phyloP scores from a whole-genome alignment of 2,113 vertebrate genomes.

The Enhydra lutris region DNA sequence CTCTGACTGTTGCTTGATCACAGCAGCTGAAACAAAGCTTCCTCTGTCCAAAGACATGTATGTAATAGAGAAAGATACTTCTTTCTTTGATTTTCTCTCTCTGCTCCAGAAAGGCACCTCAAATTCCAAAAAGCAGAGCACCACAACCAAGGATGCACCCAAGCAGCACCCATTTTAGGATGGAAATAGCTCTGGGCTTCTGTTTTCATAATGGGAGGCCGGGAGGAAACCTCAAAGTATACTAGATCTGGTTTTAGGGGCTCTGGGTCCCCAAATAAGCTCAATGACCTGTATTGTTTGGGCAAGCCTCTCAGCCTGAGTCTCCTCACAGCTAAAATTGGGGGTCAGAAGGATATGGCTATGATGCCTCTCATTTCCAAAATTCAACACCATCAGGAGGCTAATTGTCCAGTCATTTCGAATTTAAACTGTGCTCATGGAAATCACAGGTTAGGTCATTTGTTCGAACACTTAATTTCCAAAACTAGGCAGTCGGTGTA shows the following conservation, averaged over 20 bases:
- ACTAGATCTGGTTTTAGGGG: no score
- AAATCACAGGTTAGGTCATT: neutral
- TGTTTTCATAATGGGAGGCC: neutral
- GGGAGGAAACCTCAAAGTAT: neutral
- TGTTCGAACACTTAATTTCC: neutral
- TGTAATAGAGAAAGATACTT: neutral
- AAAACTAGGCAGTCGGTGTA: neutral
- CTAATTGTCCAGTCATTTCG: rapidly evolving
- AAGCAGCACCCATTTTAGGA: neutral
- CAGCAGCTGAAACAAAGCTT: neutral
- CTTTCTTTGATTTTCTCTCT: neutral
- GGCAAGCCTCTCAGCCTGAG: neutral
- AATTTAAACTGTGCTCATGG: neutral
- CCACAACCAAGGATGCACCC: neutral
- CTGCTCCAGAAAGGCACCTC: neutral
- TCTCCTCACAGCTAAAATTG: neutral
- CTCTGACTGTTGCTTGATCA: neutral
- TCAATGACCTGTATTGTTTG: rapidly evolving
- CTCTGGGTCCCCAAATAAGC: neutral
- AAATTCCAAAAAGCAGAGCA: neutral
- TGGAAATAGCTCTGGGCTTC: neutral
- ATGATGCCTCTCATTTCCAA: neutral
- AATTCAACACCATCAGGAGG: no score
- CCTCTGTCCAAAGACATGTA: neutral
- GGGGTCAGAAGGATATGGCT: rapidly evolving